Evolutionary conservation across 2,888 invertebrate genomes (phyloP).

Genomic region (Cloeon dipterum): DNA sequence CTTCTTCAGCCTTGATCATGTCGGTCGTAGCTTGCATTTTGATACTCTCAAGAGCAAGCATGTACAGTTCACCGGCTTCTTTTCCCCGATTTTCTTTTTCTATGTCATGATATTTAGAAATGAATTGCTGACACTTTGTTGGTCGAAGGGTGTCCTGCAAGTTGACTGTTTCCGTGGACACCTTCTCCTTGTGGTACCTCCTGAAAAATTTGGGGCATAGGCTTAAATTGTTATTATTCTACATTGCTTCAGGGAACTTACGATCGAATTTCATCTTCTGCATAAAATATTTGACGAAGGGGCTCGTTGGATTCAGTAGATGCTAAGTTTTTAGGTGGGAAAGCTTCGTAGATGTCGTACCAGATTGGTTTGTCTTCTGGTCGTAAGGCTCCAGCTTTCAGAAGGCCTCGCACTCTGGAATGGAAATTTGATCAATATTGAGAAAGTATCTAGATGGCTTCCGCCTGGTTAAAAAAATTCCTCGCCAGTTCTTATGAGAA

Average conservation of each 20-base stretch:
- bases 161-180: conserved; percentile 28
- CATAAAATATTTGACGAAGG: conserved; percentile 50
- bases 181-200: conserved; percentile 36
- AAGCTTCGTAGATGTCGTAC: conserved; percentile 76
- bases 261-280: conserved; percentile 68
- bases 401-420: conserved; percentile 49
- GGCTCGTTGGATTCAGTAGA: conserved; percentile 34
- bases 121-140: conserved; percentile 32
- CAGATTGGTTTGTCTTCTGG: conserved; percentile 72
- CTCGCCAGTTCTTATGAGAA: no score
- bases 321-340: conserved; percentile 75
- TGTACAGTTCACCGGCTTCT: no score
- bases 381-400: conserved; percentile 56
- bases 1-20: no score
- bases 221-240: background rate
- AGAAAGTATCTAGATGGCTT: no score
- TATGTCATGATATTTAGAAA: conserved; percentile 33
- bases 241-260: conserved; percentile 22
- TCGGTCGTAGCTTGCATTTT: no score
- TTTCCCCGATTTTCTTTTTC: conserved; percentile 27
- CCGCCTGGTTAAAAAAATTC: no score
- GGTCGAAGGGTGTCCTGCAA: conserved; percentile 25
- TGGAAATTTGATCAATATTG: conserved; percentile 9
- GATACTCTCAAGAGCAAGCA: no score
- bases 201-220: conserved; percentile 27